These are phyloP conservation scores for Ophonus ardosiacus DNA, from an alignment of 2,888 invertebrate species.

Conservation along the genomic window DNA sequence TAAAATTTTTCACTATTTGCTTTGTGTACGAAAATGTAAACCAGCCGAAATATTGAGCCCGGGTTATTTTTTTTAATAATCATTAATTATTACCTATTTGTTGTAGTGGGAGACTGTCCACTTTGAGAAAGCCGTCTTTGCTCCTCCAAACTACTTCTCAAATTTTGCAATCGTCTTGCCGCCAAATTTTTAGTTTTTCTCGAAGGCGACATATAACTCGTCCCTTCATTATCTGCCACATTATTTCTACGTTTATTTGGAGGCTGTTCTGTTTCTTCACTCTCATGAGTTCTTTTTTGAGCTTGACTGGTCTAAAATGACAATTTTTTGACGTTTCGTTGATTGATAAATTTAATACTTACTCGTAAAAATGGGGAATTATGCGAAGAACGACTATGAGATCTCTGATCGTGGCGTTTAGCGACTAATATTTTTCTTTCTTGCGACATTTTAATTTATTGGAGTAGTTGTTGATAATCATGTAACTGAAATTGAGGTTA, in stretches of 20 bases:
- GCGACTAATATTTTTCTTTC: constrained; percentile 37
- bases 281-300: neutral
- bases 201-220: neutral
- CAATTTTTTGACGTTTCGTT: neutral
- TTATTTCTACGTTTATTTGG: constrained; percentile 18
- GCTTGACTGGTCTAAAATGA: constrained; percentile 8
- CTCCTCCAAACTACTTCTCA: constrained; percentile 28
- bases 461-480: neutral
- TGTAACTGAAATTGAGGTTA: constrained; percentile 39
- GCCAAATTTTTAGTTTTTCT: constrained; percentile 27
- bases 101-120: neutral
- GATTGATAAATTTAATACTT: neutral
- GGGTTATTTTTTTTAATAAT: too few relatives aligned
- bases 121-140: neutral
- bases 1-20: neutral
- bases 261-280: constrained; percentile 4
- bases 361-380: neutral
- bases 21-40: neutral
- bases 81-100: too few relatives aligned
- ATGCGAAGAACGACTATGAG: neutral
- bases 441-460: constrained; percentile 23
- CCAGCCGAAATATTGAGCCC: neutral
- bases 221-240: neutral
- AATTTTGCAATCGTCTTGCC: constrained; percentile 21
- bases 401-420: constrained; percentile 2